These are phyloP conservation scores for Lymantria dispar DNA, from an alignment of 2,888 invertebrate genomes.

Conservation along the genomic window DNA sequence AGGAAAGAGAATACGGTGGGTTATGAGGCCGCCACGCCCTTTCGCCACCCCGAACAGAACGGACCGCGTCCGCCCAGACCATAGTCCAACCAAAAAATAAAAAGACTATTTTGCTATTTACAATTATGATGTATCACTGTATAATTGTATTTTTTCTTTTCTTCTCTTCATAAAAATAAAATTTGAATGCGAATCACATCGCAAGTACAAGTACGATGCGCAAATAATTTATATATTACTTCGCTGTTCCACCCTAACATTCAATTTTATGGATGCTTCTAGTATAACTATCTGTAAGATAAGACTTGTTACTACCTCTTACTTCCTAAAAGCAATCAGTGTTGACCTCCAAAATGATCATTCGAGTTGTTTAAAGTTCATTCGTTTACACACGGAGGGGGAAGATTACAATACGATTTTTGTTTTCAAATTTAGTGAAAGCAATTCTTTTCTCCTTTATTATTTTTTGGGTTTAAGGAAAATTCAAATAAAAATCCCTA, in stretches of 20 bases:
- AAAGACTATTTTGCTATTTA: no score
- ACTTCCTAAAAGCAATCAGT: conserved; percentile 38
- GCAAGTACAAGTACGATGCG: conserved; percentile 24
- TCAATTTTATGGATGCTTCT: conserved; percentile 22
- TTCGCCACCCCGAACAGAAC: no score
- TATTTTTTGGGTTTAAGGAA: no score
- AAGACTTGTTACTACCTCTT: conserved; percentile 21
- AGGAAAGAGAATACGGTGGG: no score
- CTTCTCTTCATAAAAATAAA: conserved; percentile 19
- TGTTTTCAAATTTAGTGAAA: background rate
- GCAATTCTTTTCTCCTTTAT: no score
- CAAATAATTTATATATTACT: conserved; percentile 27
- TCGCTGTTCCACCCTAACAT: conserved; percentile 11
- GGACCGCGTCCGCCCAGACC: no score
- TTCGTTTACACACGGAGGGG: conserved; percentile 25
- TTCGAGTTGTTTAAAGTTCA: conserved; percentile 28
- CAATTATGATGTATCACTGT: no score
- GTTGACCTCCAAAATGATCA: conserved; percentile 30
- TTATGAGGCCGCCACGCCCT: no score
- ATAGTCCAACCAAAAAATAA: no score
- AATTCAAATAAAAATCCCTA: no score
- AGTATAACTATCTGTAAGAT: conserved; percentile 19
- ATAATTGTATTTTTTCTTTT: background rate
- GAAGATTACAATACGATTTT: conserved; percentile 13
- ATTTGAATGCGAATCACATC: conserved; percentile 26